Percentiles rank a stretch among this genome's conserved stretches.
Evolutionary conservation across 2,113 vertebrate genomes (phyloP).

Genomic region (Calonectris borealis): DNA sequence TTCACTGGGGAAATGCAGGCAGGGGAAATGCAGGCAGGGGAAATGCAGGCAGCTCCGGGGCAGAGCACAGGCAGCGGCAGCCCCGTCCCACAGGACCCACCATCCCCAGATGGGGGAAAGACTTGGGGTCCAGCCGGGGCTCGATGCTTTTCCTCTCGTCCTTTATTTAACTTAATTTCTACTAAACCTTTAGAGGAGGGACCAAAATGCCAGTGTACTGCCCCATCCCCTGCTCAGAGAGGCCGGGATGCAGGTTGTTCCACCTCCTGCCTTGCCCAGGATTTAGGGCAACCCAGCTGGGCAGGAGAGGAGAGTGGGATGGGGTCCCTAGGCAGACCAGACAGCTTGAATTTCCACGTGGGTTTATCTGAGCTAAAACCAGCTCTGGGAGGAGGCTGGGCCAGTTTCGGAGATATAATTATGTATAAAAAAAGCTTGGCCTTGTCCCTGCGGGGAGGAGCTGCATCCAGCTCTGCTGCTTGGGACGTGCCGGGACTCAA

Average conservation of each 20-base stretch:
- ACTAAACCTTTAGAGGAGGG: neutral
- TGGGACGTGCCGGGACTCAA: rapidly evolving
- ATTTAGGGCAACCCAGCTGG: neutral
- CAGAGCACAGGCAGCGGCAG: neutral
- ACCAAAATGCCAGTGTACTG: rapidly evolving
- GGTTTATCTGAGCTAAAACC: conserved; percentile 28
- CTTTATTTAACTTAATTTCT: neutral
- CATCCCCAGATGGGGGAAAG: neutral
- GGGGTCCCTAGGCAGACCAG: neutral
- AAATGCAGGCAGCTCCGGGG: neutral
- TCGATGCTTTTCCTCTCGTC: neutral
- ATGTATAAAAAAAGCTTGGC: neutral
- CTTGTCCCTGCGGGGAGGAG: neutral
- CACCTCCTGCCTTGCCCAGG: neutral
- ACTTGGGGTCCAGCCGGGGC: neutral
- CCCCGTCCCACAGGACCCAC: neutral
- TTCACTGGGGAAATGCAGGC: rapidly evolving
- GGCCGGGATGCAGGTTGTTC: neutral
- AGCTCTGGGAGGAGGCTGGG: conserved; percentile 22
- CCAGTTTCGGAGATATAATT: conserved; percentile 4
- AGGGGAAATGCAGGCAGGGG: neutral
- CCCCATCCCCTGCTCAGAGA: neutral
- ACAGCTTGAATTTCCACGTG: neutral
- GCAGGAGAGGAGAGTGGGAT: neutral
- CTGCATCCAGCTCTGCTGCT: neutral